Evolutionary conservation across 2,113 vertebrate genomes (phyloP).

Genomic region (Ptyas mucosa): DNA sequence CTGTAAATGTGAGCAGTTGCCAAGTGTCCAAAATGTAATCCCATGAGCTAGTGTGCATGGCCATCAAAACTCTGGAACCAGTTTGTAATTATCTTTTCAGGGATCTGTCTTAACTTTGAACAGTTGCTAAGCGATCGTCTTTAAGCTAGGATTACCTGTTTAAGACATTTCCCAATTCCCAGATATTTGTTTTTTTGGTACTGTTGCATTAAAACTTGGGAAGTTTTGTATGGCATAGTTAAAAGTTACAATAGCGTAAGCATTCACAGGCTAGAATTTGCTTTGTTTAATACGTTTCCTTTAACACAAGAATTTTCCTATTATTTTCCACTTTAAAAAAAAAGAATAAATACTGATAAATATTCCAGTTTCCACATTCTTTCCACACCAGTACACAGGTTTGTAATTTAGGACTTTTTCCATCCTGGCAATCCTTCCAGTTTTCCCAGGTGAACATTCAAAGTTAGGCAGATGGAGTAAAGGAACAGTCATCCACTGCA

Average conservation of each 20-base stretch:
- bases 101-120: background rate
- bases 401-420: background rate
- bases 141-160: background rate
- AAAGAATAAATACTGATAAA: background rate
- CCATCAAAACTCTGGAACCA: background rate
- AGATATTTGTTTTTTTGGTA: no score
- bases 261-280: background rate
- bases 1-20: background rate
- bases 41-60: background rate
- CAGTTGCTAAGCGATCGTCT: background rate
- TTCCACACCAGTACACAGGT: background rate
- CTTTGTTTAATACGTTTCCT: background rate
- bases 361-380: accelerated
- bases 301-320: background rate
- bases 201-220: background rate
- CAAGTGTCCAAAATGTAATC: background rate
- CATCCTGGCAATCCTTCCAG: background rate
- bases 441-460: background rate
- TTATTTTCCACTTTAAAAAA: background rate
- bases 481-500: background rate
- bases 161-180: no score
- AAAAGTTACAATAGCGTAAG: background rate
- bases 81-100: background rate
- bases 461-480: background rate
- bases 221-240: background rate